Base-by-base conservation (phyloP, 2,113 vertebrate genomes). In the Rhodinocichla rosea region DNA sequence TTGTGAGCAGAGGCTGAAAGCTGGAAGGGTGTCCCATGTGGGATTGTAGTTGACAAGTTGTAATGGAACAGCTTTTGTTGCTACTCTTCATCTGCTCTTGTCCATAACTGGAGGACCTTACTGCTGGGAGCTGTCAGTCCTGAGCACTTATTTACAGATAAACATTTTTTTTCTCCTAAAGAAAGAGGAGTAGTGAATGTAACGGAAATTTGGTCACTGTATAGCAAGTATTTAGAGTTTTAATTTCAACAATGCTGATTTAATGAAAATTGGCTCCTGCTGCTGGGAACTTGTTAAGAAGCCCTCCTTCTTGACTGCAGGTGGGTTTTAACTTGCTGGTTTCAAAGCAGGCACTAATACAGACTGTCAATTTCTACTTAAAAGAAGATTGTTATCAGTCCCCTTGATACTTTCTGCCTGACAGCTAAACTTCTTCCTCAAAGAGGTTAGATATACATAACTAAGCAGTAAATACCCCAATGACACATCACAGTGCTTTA, bases 381-480 rank as follows among this genome's bases (percentile, higher is more conserved):
- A 95, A 93, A 96, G 84, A 71, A 95, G 95, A 93, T 93, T 96
- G 76, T 96, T 97, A 92, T 85, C 88, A 94, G 71, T 17, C 89
- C 93, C 94, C 83, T 92, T 92, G 92, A 65, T 96, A 93, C 86
- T 96, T 96, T 67, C 83, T 96, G 77, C 75, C 69, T 97, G 92
- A 96, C 93, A 97, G 91, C 85, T 93, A 79, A 94, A 95, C 85
- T 74, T 60, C 94, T 94, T 93, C 79, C 82, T 97, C 69, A 89
- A 93, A 97, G 94, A 97, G 65, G 96, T 97, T 96, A 95, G 73
- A 89, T 87, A 87, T 50, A 95, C 30, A 50, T 90, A 97, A 87
- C 92, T 92, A 95, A 97, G 93, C 75, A 84, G 56, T 85, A 95
- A 97, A 96, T 90, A 93, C 78, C 92, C 92, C 82, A 75, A 74